A percentile compares a stretch with the other conserved stretches of the same genome.
Evolutionary conservation across 1,140 invertebrate species (phyloP).

Genomic region (Drosophila sechellia): DNA sequence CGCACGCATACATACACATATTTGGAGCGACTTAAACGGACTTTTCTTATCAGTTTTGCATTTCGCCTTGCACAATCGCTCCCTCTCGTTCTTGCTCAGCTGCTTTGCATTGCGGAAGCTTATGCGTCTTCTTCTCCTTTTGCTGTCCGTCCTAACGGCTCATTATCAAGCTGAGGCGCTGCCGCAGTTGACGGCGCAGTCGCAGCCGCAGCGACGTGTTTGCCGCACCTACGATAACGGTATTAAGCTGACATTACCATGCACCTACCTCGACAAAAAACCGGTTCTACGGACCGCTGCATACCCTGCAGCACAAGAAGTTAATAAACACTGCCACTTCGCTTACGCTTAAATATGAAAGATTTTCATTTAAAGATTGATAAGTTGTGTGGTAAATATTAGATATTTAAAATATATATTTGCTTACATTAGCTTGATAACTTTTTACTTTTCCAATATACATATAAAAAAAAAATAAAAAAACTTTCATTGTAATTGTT

Average conservation of each 20-base stretch:
- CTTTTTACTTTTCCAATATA: no score
- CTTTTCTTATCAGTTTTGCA: slow-evolving; percentile 57
- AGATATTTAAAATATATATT: no score
- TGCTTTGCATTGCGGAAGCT: slow-evolving; percentile 75
- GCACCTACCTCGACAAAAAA: slow-evolving; percentile 29
- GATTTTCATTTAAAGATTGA: no score
- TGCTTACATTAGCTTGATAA: no score
- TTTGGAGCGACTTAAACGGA: slow-evolving; percentile 24
- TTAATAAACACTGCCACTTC: no score
- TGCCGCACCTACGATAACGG: slow-evolving; percentile 81
- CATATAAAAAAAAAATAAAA: no score
- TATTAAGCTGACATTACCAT: slow-evolving; percentile 68
- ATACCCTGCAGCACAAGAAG: slow-evolving; percentile 19
- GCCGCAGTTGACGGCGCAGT: slow-evolving; percentile 34
- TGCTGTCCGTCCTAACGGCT: slow-evolving; percentile 63
- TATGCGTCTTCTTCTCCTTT: slow-evolving; percentile 53
- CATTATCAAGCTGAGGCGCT: slow-evolving; percentile 63
- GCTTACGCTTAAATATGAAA: no score
- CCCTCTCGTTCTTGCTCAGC: slow-evolving; percentile 32
- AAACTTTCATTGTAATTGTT: no score
- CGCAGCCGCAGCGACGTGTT: slow-evolving; percentile 60
- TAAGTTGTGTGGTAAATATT: no score
- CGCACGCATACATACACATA: slow-evolving; percentile 15
- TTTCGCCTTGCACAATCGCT: slow-evolving; percentile 42
- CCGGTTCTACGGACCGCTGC: slow-evolving; percentile 4